Conservation (phyloP, 2,888 invertebrate species). For the Pristionchus maxplancki region DNA sequence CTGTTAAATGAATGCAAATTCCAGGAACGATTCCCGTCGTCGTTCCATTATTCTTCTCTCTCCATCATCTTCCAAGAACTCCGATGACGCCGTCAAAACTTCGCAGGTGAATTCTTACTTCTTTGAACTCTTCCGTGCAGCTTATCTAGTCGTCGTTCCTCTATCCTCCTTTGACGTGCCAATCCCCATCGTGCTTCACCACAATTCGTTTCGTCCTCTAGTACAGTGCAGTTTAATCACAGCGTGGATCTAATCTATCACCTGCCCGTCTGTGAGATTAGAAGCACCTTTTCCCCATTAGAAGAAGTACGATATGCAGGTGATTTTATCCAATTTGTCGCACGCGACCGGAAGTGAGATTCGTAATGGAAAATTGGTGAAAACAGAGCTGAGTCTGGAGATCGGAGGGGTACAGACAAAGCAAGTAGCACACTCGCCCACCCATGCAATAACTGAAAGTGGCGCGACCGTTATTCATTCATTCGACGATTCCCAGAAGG, state of each 20-base stretch:
- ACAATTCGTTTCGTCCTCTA: neutral
- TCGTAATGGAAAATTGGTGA: neutral
- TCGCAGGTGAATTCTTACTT: neutral
- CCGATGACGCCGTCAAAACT: neutral
- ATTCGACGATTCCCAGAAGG: neutral
- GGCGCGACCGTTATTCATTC: neutral
- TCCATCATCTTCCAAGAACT: constrained; percentile 26
- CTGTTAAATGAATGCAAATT: neutral
- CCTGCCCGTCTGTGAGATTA: neutral
- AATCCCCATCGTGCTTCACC: no score
- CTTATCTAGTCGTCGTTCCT: neutral
- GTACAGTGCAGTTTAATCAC: neutral
- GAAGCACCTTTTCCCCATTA: neutral
- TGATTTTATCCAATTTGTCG: neutral
- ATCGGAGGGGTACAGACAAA: neutral
- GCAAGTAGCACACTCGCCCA: neutral
- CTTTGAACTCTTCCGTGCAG: neutral
- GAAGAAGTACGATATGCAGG: neutral
- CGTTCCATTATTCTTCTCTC: constrained; percentile 23
- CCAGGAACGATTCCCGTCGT: constrained; percentile 29
- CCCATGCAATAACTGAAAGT: neutral
- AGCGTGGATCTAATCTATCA: neutral
- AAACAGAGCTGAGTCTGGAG: neutral
- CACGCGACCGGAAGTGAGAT: neutral
- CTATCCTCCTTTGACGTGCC: neutral